These are phyloP conservation scores for Atta cephalotes DNA, from an alignment of 1,140 invertebrate species.

Conservation along the genomic window DNA sequence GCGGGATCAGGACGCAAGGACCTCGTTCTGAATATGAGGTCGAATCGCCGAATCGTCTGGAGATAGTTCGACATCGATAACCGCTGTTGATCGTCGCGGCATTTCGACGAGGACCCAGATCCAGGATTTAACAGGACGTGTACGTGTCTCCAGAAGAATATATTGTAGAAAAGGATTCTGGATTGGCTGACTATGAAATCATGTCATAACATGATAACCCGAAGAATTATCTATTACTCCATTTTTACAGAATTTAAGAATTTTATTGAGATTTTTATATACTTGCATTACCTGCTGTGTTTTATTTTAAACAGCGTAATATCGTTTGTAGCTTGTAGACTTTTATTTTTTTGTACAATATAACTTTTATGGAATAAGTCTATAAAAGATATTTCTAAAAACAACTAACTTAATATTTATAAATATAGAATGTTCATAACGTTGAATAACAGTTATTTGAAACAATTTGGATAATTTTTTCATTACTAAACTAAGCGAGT, in stretches of 20 bases:
- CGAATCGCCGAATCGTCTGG: conserved; percentile 77
- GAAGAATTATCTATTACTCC: background rate
- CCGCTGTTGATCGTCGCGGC: conserved; percentile 23
- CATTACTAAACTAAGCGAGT: background rate
- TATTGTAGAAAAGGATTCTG: conserved; percentile 44
- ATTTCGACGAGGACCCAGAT: conserved; percentile 66
- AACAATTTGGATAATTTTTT: conserved; percentile 6
- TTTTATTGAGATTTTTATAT: conserved; percentile 22
- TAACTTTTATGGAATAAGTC: background rate
- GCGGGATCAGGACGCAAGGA: conserved; percentile 76
- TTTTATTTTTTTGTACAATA: background rate
- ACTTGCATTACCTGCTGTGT: background rate
- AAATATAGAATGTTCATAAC: background rate
- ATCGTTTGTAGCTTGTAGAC: background rate
- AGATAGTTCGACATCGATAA: conserved; percentile 75
- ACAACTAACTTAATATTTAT: background rate
- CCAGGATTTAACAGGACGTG: conserved; percentile 54
- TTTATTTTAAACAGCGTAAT: background rate
- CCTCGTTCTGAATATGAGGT: conserved; percentile 77
- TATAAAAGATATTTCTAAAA: background rate
- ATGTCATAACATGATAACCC: background rate
- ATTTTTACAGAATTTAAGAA: background rate
- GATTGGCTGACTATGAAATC: background rate
- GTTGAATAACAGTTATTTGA: background rate
- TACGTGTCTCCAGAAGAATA: conserved; percentile 42